Percentiles rank a stretch among this genome's conserved stretches.
Conservation (phyloP, 2,888 invertebrate genomes). For the Drosophila melanosoma region DNA sequence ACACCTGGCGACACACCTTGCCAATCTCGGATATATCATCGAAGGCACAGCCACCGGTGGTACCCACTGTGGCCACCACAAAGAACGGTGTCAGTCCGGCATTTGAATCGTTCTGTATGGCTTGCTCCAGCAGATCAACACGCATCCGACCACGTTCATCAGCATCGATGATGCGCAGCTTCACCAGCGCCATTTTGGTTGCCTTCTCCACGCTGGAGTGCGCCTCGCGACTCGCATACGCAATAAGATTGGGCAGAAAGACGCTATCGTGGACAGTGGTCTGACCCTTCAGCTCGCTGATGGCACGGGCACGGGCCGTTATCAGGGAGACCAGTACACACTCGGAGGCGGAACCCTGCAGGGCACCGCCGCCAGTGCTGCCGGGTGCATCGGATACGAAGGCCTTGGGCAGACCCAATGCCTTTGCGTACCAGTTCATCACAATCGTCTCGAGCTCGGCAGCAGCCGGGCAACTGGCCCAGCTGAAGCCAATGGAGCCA, state of each 20-base stretch:
- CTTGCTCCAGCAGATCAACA: constrained; percentile 87
- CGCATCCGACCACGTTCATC: constrained; percentile 89
- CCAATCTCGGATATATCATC: constrained; percentile 93
- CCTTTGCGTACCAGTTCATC: constrained; percentile 92
- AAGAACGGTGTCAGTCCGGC: constrained; percentile 93
- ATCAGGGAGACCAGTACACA: constrained; percentile 92
- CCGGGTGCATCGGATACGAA: constrained; percentile 86
- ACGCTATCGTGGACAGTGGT: constrained; percentile 88
- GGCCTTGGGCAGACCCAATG: constrained; percentile 90
- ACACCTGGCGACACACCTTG: constrained; percentile 87
- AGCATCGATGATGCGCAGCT: constrained; percentile 89
- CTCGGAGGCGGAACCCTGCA: constrained; percentile 94
- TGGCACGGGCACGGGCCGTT: constrained; percentile 90
- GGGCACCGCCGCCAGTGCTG: constrained; percentile 90
- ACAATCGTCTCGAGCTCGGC: constrained; percentile 94
- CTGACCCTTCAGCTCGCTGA: constrained; percentile 88
- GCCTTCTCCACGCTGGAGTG: constrained; percentile 93
- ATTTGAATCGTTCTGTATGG: constrained; percentile 90
- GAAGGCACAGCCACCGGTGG: constrained; percentile 93
- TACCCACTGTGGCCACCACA: constrained; percentile 92
- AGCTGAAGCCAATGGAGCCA: constrained; percentile 96
- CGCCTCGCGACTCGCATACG: constrained; percentile 90
- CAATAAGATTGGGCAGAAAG: constrained; percentile 91
- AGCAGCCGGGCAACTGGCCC: constrained; percentile 95
- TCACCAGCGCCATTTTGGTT: constrained; percentile 91